Evolutionary conservation across 2,797 vertebrate species (phyloP), one percentile per base, ranked within the genome.

Genomic region (Mus caroli): DNA sequence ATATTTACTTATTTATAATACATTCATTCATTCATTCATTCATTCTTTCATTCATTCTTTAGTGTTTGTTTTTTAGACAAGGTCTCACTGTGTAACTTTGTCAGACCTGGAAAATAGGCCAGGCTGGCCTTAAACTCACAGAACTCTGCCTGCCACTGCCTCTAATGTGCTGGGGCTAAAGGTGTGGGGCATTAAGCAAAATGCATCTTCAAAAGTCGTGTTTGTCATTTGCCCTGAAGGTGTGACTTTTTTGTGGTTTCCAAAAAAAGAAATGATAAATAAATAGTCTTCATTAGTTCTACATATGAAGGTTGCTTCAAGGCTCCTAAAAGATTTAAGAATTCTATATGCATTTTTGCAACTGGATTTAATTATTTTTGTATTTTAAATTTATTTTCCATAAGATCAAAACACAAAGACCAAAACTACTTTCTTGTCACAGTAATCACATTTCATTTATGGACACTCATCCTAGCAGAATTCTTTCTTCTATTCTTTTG

Each of bases 211-310:
- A 93, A 88, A 69, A 24, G 3, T 11, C 28, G 92, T 73, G 90
- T 94, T 87, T 97, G 80, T 83, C 85, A 80, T 96, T 97, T 97
- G 40, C 46, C 52, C 50, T 95, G 58, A 69, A 96, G 87, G 76
- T 95, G 37, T 95, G 82, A 86, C 17, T 80, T 28, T 31, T 90
- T 83, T 78, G n/a, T 89, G 69, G 22, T 90, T 95, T 96, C 26
- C 24, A 93, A 82, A 79, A 95, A 37, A 93, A 95, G 31, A 96
- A 50, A 71, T 79, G 19, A 62, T 93, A 62, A 40, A 50, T 76
- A 95, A 96, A 85, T 40, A 78, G 60, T 20, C 12, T 56, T 28
- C 17, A 78, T 73, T 92, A 89, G 87, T 90, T 86, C 37, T 78
- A 77, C 69, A 76, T 2, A 10, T 67, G 37, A 83, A 84, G 73